phyloP scores from a whole-genome alignment of 2,797 vertebrate genomes.

The Cephalopachus bancanus region DNA sequence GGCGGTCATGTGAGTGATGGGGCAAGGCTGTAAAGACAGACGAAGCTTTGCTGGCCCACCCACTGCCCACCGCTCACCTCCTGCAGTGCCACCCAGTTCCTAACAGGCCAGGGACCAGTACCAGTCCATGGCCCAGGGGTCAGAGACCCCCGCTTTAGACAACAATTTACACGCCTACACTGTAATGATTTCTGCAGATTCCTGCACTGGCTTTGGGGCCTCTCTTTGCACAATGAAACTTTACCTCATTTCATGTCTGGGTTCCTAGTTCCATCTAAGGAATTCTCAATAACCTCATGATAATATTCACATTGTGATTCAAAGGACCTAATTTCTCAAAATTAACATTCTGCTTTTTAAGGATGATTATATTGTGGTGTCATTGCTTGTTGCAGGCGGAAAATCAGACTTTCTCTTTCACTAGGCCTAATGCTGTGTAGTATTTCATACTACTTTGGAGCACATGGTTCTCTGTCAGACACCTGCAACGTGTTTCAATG shows the following conservation, averaged over 20 bases:
- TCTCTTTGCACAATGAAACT: neutral
- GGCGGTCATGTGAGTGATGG: no score
- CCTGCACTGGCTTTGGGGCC: neutral
- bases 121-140: no score
- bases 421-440: neutral
- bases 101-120: no score
- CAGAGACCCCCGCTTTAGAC: neutral
- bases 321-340: slow-evolving; percentile 10
- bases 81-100: no score
- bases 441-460: neutral
- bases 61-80: no score
- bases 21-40: no score
- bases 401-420: neutral
- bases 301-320: neutral
- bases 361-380: neutral
- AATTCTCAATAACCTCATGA: neutral
- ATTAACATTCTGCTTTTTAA: neutral
- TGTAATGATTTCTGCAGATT: neutral
- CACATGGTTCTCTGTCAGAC: neutral
- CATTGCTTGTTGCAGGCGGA: neutral
- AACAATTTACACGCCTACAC: neutral
- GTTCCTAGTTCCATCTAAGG: neutral
- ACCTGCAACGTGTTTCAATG: neutral
- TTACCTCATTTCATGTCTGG: neutral
- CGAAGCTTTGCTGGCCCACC: no score